phyloP scores from a whole-genome alignment of 2,113 vertebrate species.

The Scartelaos histophorus region DNA sequence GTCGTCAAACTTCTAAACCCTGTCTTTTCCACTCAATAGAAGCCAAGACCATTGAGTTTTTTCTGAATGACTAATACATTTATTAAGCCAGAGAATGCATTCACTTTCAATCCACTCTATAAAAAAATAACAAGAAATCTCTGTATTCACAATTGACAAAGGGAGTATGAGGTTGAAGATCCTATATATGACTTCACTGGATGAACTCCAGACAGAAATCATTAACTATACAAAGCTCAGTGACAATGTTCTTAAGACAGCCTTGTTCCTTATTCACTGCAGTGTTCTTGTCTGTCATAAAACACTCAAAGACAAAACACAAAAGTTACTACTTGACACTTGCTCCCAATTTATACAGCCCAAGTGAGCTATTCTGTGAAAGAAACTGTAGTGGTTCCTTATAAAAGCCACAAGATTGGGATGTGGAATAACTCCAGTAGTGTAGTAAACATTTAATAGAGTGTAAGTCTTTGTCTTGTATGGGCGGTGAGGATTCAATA shows the following conservation, averaged over 20 bases:
- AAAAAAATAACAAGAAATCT: not conserved
- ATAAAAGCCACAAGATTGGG: constrained; percentile 16
- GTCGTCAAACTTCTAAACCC: constrained; percentile 25
- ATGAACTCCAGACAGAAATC: constrained; percentile 28
- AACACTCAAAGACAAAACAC: constrained; percentile 32
- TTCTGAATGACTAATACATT: not conserved
- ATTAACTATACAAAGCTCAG: constrained; percentile 20
- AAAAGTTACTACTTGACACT: constrained; percentile 49
- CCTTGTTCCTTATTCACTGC: constrained; percentile 35
- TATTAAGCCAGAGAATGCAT: not conserved
- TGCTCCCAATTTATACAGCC: constrained; percentile 52
- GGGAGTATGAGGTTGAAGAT: not conserved
- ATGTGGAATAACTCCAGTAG: not conserved
- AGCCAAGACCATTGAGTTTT: not conserved
- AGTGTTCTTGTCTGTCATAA: constrained; percentile 22
- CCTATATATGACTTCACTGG: not conserved
- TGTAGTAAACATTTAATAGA: constrained; percentile 1
- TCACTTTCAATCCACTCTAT: not conserved
- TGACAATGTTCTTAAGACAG: constrained; percentile 29
- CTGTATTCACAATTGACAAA: not conserved
- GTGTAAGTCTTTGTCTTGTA: not conserved
- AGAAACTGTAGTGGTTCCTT: constrained; percentile 29
- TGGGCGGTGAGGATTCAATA: not conserved
- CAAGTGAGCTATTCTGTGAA: constrained; percentile 50
- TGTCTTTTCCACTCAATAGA: not conserved